These are phyloP conservation scores for Sinocyclocheilus anophthalmus DNA, from an alignment of 2,113 vertebrate species.

Conservation along the genomic window DNA sequence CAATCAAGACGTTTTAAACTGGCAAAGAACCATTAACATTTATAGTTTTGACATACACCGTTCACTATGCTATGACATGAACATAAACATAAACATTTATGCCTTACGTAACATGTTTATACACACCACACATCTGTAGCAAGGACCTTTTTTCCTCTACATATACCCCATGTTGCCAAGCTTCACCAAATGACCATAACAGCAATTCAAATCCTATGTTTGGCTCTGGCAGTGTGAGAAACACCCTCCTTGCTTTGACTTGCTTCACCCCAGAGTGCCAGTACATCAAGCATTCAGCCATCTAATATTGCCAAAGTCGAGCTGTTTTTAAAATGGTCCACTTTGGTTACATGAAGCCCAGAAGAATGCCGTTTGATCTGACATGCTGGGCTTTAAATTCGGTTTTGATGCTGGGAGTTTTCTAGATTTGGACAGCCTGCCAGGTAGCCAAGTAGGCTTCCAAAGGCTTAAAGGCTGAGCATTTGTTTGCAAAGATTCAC, in stretches of 20 bases:
- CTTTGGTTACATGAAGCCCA: not conserved
- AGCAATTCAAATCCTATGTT: not conserved
- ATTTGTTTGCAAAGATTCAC: conserved; percentile 11
- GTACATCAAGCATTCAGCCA: conserved; percentile 25
- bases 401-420: conserved; percentile 9
- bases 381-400: not conserved
- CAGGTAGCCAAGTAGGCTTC: conserved; percentile 12
- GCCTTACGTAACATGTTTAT: not conserved
- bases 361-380: conserved; percentile 31
- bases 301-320: conserved; percentile 1
- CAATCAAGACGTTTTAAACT: not conserved
- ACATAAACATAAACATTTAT: conserved; percentile 12
- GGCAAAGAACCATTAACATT: not conserved
- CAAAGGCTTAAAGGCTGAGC: not conserved
- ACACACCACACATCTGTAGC: conserved; percentile 22
- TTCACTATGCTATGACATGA: not conserved
- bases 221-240: conserved; percentile 35
- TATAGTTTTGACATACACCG: not conserved
- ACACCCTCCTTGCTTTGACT: not conserved
- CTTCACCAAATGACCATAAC: conserved; percentile 33
- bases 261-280: conserved; percentile 20
- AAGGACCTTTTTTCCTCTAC: not conserved
- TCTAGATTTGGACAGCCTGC: not conserved
- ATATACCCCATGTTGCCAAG: not conserved
- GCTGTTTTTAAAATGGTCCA: conserved; percentile 20